These are phyloP conservation scores for Bhutanitis thaidina DNA, from an alignment of 2,888 invertebrate genomes.

Conservation along the genomic window DNA sequence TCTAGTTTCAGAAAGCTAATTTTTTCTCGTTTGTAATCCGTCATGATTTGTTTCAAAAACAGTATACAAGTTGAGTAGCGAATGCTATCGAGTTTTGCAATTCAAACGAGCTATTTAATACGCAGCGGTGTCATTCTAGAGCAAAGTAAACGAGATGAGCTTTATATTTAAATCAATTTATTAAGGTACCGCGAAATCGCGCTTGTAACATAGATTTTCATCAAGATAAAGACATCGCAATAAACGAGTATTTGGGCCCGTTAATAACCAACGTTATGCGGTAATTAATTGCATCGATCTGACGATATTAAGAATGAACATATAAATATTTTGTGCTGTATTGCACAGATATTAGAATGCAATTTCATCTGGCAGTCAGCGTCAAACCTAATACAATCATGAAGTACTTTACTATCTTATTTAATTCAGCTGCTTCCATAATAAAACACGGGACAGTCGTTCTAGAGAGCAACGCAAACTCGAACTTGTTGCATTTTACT, in stretches of 20 bases:
- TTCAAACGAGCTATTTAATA: slow-evolving; percentile 26
- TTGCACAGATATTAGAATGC: slow-evolving; percentile 25
- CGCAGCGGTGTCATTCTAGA: slow-evolving; percentile 36
- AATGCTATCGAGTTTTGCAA: slow-evolving; percentile 15
- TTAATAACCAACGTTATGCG: slow-evolving; percentile 19
- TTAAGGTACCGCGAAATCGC: slow-evolving; percentile 24
- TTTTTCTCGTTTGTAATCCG: background rate
- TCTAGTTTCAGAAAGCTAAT: background rate
- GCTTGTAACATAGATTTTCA: slow-evolving; percentile 18
- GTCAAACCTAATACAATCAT: slow-evolving; percentile 42
- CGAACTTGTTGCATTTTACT: slow-evolving; percentile 77
- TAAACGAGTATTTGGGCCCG: slow-evolving; percentile 14
- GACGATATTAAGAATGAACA: background rate
- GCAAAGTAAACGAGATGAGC: slow-evolving; percentile 51
- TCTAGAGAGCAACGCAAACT: slow-evolving; percentile 71
- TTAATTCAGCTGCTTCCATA: slow-evolving; percentile 68
- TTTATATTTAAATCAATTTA: slow-evolving; percentile 54
- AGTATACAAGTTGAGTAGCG: background rate
- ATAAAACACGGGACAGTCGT: slow-evolving; percentile 68
- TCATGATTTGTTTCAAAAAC: background rate
- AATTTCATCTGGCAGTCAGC: slow-evolving; percentile 28
- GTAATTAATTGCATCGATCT: slow-evolving; percentile 19
- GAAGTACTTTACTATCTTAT: slow-evolving; percentile 42
- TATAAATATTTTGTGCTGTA: slow-evolving; percentile 21
- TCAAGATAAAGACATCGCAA: slow-evolving; percentile 12